Base-by-base conservation (phyloP, 37 sponge, comb jelly and placozoan genomes). In the Ephydatia muelleri region DNA sequence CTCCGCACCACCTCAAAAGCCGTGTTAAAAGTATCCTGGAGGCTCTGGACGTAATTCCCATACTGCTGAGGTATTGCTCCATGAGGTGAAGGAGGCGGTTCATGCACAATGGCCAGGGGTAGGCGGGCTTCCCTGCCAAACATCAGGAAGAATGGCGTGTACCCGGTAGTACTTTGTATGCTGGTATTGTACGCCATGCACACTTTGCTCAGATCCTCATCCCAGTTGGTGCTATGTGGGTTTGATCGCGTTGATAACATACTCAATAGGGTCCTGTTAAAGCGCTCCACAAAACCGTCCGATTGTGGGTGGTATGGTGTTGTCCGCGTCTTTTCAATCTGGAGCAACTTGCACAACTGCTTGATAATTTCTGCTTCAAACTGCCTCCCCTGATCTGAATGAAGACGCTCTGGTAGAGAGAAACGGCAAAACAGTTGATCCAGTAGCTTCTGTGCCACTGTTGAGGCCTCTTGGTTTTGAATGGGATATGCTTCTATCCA, bases 401-500 rank as follows among this genome's bases (percentile, higher is more conserved):
- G 76, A 5, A 90, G 82, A 38, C 76, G 85, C 36, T 85, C 86
- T 43, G 91, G 86, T 16, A 27, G 31, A 28, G 91, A 85, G 65
- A 86, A 91, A 31, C 86, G 38, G 81, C 73, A 85, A 70, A 91
- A 91, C 71, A 85, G 35, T 39, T 85, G 65, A 5, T 86, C 32
- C 21, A 38, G 36, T 38, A 87, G 64, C 49, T 49, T 76, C 27
- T 77, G 38, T 26, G 92, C 88, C 30, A 91, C 92, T 25, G 85
- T 83, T 11, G 27, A 33, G 2, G 88, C 88, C 47, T 87, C 91
- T 39, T 86, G 83, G 47, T 86, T 86, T n/a, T 84, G 87, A 21
- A 91, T 91, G 38, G 87, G 39, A 39, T 81, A 91, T 13, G 83
- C 91, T 77, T 86, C 86, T 36, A 78, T 78, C 91, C 83, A 91